Evolutionary conservation across 2,113 vertebrate species (phyloP), one percentile per base, ranked within the genome.

Genomic region (Herpetotheres cachinnans): DNA sequence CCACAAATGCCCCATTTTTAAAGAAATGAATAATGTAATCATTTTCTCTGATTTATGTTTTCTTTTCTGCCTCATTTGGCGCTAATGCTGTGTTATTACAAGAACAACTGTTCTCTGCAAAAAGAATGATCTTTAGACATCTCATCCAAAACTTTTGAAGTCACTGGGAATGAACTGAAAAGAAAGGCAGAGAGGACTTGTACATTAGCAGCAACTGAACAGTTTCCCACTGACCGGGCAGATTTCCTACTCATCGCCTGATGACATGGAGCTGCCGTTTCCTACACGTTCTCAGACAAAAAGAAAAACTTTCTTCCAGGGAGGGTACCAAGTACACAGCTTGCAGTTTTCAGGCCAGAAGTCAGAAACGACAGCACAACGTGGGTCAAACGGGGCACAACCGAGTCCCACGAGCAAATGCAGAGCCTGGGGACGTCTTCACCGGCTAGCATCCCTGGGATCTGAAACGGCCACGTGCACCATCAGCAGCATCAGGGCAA

Each of bases 11-110:
- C 81, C 81, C 81, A 14, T 94, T 93, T 95, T 79, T 9, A 94
- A 93, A 72, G 79, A 85, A 77, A 93, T 83, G 49, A 86, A 90
- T 82, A 93, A 94, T 85, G 92, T 63, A 89, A 87, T 85, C 1
- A 22, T 86, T 72, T 90, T 74, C 89, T 93, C 70, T 27, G 73
- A 93, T 95, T 93, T 95, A 82, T 30, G 58, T 79, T 97, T 93
- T 65, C 82, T 65, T 86, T 93, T 94, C 86, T 93, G 95, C 93
- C 89, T 95, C 91, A 80, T 96, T 95, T 77, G 91, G 78, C 89
- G 42, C 66, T 62, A 93, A 66, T 36, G 42, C 63, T 29, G 50
- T 36, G 58, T 91, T 96, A 76, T 85, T 71, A 86, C 71, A 90
- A 42, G 73, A 95, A 85, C 91, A 94, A 96, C 93, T 90, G 90